These are phyloP conservation scores for Pollenia angustigena DNA, from an alignment of 2,888 invertebrate genomes.

Conservation along the genomic window DNA sequence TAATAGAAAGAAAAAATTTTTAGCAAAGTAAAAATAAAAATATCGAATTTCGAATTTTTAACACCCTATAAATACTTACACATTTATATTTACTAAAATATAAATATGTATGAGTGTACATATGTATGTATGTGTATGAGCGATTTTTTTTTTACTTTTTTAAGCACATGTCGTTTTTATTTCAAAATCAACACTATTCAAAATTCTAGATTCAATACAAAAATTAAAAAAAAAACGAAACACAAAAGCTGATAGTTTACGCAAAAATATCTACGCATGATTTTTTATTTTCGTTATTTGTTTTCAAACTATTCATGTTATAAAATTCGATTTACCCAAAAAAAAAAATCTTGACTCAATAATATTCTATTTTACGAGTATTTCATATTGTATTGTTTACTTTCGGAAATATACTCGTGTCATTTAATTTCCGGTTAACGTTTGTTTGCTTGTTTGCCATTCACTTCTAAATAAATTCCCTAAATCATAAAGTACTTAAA, in stretches of 20 bases:
- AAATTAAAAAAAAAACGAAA: conserved; percentile 24
- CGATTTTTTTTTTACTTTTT: conserved; percentile 22
- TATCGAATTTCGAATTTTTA: conserved; percentile 65
- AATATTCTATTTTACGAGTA: conserved; percentile 1
- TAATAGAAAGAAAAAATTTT: neutral
- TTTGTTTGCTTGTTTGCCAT: conserved; percentile 69
- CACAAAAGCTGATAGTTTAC: conserved; percentile 64
- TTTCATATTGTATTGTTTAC: conserved; percentile 27
- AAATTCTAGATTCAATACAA: conserved; percentile 30
- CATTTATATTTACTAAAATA: neutral
- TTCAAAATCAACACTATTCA: conserved; percentile 66
- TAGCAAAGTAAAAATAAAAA: conserved; percentile 45
- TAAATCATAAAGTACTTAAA: conserved; percentile 75
- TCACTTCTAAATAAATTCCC: conserved; percentile 74
- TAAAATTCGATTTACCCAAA: conserved; percentile 18
- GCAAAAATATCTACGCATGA: conserved; percentile 67
- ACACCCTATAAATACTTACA: conserved; percentile 20
- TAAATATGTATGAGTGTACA: neutral
- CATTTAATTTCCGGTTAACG: conserved; percentile 80
- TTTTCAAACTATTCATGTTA: conserved; percentile 5
- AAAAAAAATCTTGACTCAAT: conserved; percentile 23
- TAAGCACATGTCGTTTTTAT: conserved; percentile 71
- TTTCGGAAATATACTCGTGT: conserved; percentile 79
- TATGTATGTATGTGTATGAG: neutral
- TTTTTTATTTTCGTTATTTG: conserved; percentile 40